These are phyloP conservation scores for Ceyx erithaca DNA, from an alignment of 2,797 vertebrate genomes.

Conservation along the genomic window DNA sequence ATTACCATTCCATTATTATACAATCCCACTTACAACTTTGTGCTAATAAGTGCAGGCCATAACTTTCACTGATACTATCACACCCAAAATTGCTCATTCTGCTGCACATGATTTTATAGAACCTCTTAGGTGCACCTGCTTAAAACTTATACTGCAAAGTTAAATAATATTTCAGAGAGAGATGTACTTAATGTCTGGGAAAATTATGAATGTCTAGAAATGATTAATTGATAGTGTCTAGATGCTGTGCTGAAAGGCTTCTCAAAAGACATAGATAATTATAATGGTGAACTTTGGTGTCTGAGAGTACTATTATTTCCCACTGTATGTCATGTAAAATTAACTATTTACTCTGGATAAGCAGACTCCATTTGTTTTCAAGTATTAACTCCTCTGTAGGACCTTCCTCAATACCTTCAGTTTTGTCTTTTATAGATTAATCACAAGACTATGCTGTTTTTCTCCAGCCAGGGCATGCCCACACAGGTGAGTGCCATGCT, in stretches of 20 bases:
- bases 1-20: conserved; percentile 54
- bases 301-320: not conserved
- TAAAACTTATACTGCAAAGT: not conserved
- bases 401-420: not conserved
- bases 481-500: not conserved
- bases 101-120: not conserved
- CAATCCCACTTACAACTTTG: conserved; percentile 10
- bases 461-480: not conserved
- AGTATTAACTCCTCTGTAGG: not conserved
- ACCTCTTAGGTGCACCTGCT: conserved; percentile 2
- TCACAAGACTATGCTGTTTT: not conserved
- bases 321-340: not conserved
- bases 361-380: not conserved
- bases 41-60: conserved; percentile 42
- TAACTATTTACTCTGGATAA: not conserved
- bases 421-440: not conserved
- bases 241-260: not conserved
- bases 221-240: not conserved
- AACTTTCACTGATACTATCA: conserved; percentile 46
- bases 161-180: conserved; percentile 13
- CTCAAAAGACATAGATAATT: not conserved
- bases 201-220: not conserved
- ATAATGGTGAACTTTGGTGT: not conserved
- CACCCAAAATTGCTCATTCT: conserved; percentile 16
- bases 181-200: not conserved